Percentiles rank a stretch among this genome's conserved stretches.
phyloP scores from a whole-genome alignment of 2,888 invertebrate genomes.

The Agonopterix alstromeriana region DNA sequence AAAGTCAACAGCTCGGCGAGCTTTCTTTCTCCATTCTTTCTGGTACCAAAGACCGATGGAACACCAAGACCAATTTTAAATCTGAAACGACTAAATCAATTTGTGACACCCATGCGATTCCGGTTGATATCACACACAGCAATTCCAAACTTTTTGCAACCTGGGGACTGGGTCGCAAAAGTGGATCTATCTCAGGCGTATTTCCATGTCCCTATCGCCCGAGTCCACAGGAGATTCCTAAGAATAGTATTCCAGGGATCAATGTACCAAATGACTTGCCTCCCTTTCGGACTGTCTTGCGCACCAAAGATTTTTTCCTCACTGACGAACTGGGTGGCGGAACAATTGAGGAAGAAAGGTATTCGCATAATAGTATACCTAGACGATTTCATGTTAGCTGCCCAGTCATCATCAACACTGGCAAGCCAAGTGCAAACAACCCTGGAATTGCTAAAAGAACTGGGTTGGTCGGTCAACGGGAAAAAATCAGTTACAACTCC shows the following conservation, averaged over 20 bases:
- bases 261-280: slow-evolving; percentile 1
- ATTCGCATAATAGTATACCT: slow-evolving; percentile 6
- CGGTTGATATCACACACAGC: too few relatives aligned
- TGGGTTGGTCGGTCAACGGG: not conserved
- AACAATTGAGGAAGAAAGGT: slow-evolving; percentile 1
- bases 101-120: too few relatives aligned
- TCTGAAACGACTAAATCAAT: too few relatives aligned
- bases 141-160: too few relatives aligned
- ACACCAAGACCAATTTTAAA: too few relatives aligned
- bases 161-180: too few relatives aligned
- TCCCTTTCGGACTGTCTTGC: slow-evolving; percentile 10
- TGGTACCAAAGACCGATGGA: too few relatives aligned
- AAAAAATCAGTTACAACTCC: not conserved
- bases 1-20: too few relatives aligned
- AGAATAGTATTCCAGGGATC: not conserved
- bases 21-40: too few relatives aligned
- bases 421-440: not conserved
- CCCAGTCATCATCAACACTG: not conserved
- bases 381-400: slow-evolving; percentile 5
- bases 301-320: slow-evolving; percentile 6
- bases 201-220: not conserved
- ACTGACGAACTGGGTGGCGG: slow-evolving; percentile 6
- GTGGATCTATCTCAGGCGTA: not conserved
- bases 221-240: not conserved
- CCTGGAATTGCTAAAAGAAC: not conserved